Conservation (phyloP, 2,888 invertebrate genomes). For the Herminia tarsipennalis region DNA sequence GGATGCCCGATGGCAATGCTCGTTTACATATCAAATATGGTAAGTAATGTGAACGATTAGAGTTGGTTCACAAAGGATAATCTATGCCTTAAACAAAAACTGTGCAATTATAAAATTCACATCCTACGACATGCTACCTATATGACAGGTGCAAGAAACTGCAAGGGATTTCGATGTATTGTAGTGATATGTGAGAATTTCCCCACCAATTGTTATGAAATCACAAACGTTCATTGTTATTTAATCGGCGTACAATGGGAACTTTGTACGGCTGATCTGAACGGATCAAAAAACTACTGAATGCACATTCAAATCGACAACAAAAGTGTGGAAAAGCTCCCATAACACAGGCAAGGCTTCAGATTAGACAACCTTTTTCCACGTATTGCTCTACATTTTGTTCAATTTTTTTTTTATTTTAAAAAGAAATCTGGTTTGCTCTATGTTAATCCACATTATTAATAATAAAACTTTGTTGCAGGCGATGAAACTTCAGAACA, state of each 20-base stretch:
- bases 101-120: constrained; percentile 13
- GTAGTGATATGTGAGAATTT: constrained; percentile 73
- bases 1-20: constrained; percentile 90
- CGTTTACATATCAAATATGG: constrained; percentile 88
- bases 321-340: constrained; percentile 22
- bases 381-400: neutral
- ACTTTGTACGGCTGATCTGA: constrained; percentile 63
- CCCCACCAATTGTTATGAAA: constrained; percentile 73
- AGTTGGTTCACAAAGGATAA: too few relatives aligned
- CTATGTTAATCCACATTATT: too few relatives aligned
- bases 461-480: constrained; percentile 79
- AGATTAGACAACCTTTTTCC: constrained; percentile 1
- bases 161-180: constrained; percentile 40
- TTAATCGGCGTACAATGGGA: constrained; percentile 69
- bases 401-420: neutral
- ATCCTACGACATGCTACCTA: constrained; percentile 27
- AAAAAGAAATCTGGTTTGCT: too few relatives aligned
- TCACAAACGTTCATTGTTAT: constrained; percentile 70
- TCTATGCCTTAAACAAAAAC: constrained; percentile 7
- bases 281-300: constrained; percentile 43
- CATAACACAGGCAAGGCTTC: constrained; percentile 2
- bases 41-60: too few relatives aligned
- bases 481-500: constrained; percentile 90
- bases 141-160: constrained; percentile 56
- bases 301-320: constrained; percentile 23